Evolutionary conservation across 2,797 vertebrate genomes (phyloP).

Genomic region (Pseudopleuronectes americanus): DNA sequence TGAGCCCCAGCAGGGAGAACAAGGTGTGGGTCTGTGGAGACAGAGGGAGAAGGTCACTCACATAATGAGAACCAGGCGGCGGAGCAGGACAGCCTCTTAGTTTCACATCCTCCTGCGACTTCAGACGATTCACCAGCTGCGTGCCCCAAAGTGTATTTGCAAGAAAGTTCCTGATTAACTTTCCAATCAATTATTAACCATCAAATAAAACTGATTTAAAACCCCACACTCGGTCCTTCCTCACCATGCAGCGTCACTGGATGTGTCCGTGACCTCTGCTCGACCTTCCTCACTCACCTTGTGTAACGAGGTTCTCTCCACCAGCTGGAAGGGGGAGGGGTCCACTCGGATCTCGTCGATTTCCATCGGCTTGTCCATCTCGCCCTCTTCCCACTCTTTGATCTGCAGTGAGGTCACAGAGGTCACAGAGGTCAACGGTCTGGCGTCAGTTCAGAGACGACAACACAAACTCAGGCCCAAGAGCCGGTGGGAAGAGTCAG

Average conservation of each 20-base stretch:
- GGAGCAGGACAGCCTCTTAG: neutral
- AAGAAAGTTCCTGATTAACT: too few species aligned
- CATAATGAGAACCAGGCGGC: conserved; percentile 7
- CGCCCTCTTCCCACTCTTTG: conserved; percentile 91
- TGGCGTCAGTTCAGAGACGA: neutral
- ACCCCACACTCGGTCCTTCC: too few species aligned
- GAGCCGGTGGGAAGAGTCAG: too few species aligned
- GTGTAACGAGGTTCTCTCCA: conserved; percentile 94
- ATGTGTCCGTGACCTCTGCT: neutral
- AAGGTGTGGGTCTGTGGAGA: conserved; percentile 90
- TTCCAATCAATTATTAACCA: too few species aligned
- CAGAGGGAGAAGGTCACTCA: conserved; percentile 38
- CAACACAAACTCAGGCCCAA: neutral
- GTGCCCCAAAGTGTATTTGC: neutral
- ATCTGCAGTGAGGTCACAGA: conserved; percentile 79
- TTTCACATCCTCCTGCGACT: conserved; percentile 1
- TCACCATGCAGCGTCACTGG: too few species aligned
- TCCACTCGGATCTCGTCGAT: conserved; percentile 93
- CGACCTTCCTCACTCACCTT: conserved; percentile 82
- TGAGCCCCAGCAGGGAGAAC: conserved; percentile 94
- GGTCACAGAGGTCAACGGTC: conserved; percentile 23
- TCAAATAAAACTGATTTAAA: too few species aligned
- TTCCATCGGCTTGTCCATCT: conserved; percentile 89
- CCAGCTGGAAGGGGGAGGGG: conserved; percentile 95
- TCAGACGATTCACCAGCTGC: conserved; percentile 13